Evolutionary conservation across 2,797 vertebrate genomes (phyloP).

Genomic region (Threskiornis aethiopicus): DNA sequence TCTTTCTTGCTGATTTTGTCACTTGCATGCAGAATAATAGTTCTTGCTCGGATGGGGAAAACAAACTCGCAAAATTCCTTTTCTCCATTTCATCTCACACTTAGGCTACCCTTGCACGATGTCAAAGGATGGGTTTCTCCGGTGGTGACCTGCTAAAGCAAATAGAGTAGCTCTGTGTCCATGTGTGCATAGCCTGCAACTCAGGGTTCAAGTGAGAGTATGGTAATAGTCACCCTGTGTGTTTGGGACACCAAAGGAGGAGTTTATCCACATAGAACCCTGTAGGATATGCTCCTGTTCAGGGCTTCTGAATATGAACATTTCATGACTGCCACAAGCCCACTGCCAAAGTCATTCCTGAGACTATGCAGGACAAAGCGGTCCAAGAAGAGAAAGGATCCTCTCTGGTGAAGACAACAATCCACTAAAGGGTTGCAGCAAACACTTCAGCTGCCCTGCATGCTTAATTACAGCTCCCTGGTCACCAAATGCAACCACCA

Average conservation of each 20-base stretch:
- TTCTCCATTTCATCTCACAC: neutral
- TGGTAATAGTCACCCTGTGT: rapidly evolving
- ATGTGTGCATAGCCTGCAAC: rapidly evolving
- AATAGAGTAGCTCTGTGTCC: neutral
- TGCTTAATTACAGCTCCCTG: neutral
- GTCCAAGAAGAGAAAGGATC: neutral
- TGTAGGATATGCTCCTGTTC: neutral
- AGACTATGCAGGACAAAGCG: neutral
- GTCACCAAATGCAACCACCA: neutral
- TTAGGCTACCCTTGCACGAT: neutral
- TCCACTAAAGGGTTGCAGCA: neutral
- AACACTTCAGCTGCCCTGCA: neutral
- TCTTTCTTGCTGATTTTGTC: neutral
- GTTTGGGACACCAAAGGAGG: neutral
- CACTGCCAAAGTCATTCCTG: neutral
- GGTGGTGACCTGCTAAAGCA: neutral
- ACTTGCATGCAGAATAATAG: neutral
- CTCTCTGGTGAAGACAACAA: neutral
- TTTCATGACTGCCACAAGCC: neutral
- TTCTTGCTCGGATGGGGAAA: neutral
- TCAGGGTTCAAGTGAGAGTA: neutral
- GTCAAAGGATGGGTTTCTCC: neutral
- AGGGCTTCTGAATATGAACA: neutral
- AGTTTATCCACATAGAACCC: neutral
- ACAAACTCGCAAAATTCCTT: neutral